Evolutionary conservation across 2,888 invertebrate species (phyloP).

Genomic region (Scrobipalpa costella): DNA sequence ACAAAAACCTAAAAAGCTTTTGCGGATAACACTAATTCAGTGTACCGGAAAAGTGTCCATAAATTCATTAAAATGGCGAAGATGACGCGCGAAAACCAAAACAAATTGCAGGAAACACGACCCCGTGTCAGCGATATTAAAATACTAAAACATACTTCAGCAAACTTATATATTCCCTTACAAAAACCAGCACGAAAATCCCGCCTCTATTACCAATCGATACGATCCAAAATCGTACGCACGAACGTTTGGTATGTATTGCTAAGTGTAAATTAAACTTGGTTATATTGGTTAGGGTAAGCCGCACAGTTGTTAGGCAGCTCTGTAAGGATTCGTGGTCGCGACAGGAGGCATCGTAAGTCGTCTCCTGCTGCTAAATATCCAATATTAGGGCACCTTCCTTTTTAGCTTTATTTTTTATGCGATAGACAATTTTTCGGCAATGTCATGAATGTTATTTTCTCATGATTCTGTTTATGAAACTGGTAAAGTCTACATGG

Average conservation of each 20-base stretch:
- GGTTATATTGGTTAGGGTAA: conserved; percentile 45
- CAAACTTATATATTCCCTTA: conserved; percentile 35
- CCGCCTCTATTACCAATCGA: neutral
- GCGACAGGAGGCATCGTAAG: conserved; percentile 65
- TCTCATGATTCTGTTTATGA: too few relatives aligned
- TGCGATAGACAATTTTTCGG: neutral
- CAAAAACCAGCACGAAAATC: conserved; percentile 7
- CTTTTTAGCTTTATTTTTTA: conserved; percentile 29
- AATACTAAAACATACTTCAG: conserved; percentile 54
- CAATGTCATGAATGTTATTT: too few relatives aligned
- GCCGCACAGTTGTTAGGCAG: conserved; percentile 50
- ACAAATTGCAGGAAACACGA: conserved; percentile 63
- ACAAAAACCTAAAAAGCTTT: conserved; percentile 19
- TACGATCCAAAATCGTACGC: neutral
- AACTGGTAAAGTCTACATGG: too few relatives aligned
- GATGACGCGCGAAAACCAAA: conserved; percentile 47
- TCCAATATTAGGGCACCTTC: conserved; percentile 55
- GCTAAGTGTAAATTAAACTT: conserved; percentile 31
- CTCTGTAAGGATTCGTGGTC: conserved; percentile 64
- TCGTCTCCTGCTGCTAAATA: conserved; percentile 39
- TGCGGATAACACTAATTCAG: conserved; percentile 19
- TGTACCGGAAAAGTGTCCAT: conserved; percentile 49
- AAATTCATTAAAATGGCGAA: conserved; percentile 65
- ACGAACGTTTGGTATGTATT: too few relatives aligned
- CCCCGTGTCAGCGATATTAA: conserved; percentile 67